Base-by-base conservation (phyloP, 2,888 invertebrate species). In the Heliconius aoede region DNA sequence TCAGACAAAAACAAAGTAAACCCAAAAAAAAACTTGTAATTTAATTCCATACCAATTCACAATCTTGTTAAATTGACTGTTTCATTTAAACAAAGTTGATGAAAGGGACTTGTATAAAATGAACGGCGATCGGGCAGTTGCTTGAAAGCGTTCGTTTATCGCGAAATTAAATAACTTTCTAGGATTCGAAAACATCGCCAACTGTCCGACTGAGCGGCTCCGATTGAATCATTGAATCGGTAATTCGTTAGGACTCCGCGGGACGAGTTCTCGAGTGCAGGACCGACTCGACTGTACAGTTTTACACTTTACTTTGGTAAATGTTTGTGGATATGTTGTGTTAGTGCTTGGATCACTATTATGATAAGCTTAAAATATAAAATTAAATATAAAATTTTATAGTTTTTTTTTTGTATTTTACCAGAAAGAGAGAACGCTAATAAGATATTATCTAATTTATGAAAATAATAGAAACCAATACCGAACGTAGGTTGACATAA, bases 151-250 rank as follows among this genome's bases (percentile, higher is more conserved):
- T 73, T 79, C 78, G 76, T 76, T 79, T 78, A 76, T 72, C 78
- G 74, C 72, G 30, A 74, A 79, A 79, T 74, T 76, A 79, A 78
- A 79, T 76, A 79, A 79, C 72, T 79, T 79, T 74, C 74, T 79
- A 78, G 74, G 64, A 79, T 71, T 78, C 78, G 78, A 69, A 78
- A 79, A 76, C 75, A 77, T 75, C 73, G 75, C 69, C 75, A 73
- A 75, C 72, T 76, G 76, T 76, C 76, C 74, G 76, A 72, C 71
- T 73, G 68, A 78, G 76, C 64, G 71, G 74, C 58, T 67, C 55
- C 78, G n/a, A 72, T 65, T 74, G 76, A 76, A 74, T 76, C 78
- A 74, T 74, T 79, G 78, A 76, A 79, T 74, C 73, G 72, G 76
- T 79, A 76, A 79, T 76, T 76, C 76, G 78, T 78, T 78, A 76